Percentiles rank a stretch among this genome's conserved stretches.
Conservation (phyloP, 2,888 invertebrate species). For the Xestoiulus laeticollis region DNA sequence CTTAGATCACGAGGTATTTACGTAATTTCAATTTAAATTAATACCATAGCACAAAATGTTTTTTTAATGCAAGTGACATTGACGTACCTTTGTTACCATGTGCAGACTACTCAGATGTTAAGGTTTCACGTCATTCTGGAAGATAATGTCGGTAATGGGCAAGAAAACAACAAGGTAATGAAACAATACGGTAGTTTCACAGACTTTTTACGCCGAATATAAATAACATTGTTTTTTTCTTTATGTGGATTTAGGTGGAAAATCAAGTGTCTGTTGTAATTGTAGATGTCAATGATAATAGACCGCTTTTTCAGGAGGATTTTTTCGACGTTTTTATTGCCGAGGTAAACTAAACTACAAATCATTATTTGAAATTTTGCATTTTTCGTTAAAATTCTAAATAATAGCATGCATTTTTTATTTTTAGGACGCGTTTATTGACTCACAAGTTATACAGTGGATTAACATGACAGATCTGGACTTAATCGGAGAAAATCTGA, state of each 20-base stretch:
- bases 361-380: neutral
- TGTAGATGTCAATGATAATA: conserved; percentile 87
- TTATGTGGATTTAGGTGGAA: conserved; percentile 66
- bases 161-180: conserved; percentile 47
- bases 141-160: conserved; percentile 46
- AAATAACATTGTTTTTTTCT: neutral
- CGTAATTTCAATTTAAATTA: neutral
- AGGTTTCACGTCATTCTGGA: conserved; percentile 45
- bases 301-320: conserved; percentile 78
- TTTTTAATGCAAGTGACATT: neutral
- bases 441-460: conserved; percentile 76
- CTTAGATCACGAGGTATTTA: conserved; percentile 80
- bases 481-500: conserved; percentile 80
- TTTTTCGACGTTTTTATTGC: conserved; percentile 36
- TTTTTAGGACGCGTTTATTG: conserved; percentile 74
- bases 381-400: conserved; percentile 1
- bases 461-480: conserved; percentile 83
- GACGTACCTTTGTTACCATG: neutral
- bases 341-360: neutral
- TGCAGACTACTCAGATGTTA: neutral
- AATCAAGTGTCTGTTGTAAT: conserved; percentile 84
- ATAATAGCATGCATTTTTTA: neutral
- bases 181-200: neutral
- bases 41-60: neutral
- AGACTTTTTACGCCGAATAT: neutral